Evolutionary conservation across 2,113 vertebrate species (phyloP).

Genomic region (Todiramphus chloris): DNA sequence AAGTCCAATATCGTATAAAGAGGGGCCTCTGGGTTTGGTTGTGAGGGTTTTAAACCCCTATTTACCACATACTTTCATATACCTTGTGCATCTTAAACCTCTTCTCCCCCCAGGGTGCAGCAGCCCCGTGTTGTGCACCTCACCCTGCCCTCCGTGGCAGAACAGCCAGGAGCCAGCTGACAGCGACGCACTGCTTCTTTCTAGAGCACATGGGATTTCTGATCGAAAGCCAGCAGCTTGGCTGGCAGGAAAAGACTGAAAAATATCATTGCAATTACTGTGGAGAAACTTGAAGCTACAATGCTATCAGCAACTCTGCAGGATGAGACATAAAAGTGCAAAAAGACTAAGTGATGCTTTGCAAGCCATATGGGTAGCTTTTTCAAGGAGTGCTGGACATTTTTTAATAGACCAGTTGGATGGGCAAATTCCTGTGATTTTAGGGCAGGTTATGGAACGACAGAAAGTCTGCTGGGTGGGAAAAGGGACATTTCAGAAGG

Average conservation of each 20-base stretch:
- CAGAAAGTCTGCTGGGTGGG: neutral
- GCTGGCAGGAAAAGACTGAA: conserved; percentile 53
- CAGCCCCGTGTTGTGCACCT: neutral
- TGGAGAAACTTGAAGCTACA: conserved; percentile 41
- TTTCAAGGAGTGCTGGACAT: neutral
- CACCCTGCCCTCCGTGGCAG: neutral
- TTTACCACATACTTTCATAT: neutral
- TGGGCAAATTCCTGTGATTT: neutral
- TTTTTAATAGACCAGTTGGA: neutral
- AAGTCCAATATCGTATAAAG: neutral
- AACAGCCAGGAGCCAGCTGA: neutral
- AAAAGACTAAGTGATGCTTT: neutral
- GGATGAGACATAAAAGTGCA: neutral
- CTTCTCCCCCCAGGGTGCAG: neutral
- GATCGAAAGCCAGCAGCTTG: conserved; percentile 40
- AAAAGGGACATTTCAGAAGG: neutral
- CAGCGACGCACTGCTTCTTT: neutral
- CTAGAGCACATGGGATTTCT: neutral
- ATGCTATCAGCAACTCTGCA: neutral
- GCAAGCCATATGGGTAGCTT: conserved; percentile 1
- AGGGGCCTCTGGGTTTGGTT: neutral
- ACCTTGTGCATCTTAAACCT: neutral
- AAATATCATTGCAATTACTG: conserved; percentile 37
- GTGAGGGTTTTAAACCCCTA: neutral
- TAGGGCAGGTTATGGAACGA: neutral